A percentile compares a stretch with the other conserved stretches of the same genome.
Conservation (phyloP, 2,113 vertebrate genomes). For the Lanius collurio region DNA sequence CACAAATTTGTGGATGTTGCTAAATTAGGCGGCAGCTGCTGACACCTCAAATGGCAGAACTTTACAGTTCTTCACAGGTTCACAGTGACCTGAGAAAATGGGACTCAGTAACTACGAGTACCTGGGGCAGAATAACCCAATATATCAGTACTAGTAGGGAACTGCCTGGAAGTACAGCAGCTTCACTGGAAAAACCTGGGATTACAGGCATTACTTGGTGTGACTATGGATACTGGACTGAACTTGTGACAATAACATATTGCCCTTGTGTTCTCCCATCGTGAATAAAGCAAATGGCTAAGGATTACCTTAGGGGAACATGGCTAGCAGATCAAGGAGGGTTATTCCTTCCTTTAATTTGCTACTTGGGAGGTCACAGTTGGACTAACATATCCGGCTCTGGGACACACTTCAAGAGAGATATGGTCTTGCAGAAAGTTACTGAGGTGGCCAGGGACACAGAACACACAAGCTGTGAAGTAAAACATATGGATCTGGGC, state of each 20-base stretch:
- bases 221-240: not conserved
- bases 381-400: not conserved
- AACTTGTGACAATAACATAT: not conserved
- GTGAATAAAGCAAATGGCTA: not conserved
- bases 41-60: not conserved
- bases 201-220: not conserved
- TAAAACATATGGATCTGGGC: not conserved
- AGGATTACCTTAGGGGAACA: not conserved
- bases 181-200: not conserved
- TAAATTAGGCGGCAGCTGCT: not conserved
- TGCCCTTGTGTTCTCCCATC: not conserved
- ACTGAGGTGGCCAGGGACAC: not conserved
- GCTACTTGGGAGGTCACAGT: not conserved
- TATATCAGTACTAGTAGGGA: not conserved
- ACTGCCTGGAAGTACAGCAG: not conserved
- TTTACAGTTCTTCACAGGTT: not conserved
- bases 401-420: not conserved
- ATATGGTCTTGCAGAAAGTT: not conserved
- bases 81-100: not conserved
- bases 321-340: not conserved
- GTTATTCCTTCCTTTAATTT: not conserved
- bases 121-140: not conserved
- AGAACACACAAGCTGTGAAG: not conserved
- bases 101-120: not conserved
- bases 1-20: not conserved